A percentile compares a stretch with the other conserved stretches of the same genome.
Conservation (phyloP, 2,888 invertebrate species). For the Brachyptera risi region DNA sequence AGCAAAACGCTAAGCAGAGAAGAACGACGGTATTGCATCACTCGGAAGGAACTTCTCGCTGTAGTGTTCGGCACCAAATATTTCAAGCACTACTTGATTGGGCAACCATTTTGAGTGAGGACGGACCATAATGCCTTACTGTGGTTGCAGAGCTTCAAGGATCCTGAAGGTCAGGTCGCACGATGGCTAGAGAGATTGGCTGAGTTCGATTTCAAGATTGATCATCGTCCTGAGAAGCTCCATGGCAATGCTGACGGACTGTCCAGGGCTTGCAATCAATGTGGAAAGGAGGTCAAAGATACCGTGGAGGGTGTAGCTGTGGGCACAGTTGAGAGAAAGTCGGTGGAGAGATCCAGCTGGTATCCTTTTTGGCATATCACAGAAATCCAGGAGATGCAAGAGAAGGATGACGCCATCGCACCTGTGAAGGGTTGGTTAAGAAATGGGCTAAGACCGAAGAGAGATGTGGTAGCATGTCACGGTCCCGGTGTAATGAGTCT, state of each 20-base stretch:
- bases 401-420: neutral
- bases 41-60: conserved; percentile 27
- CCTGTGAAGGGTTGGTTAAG: too few species aligned
- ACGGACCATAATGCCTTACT: conserved; percentile 21
- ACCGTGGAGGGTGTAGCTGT: too few species aligned
- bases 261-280: neutral
- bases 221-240: neutral
- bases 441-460: too few species aligned
- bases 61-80: conserved; percentile 20
- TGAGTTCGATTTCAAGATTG: neutral
- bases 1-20: conserved; percentile 7
- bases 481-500: neutral
- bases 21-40: conserved; percentile 17
- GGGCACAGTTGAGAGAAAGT: too few species aligned
- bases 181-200: neutral
- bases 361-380: neutral
- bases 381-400: neutral
- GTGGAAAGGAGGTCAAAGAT: too few species aligned
- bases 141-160: conserved; percentile 18
- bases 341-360: neutral
- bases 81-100: conserved; percentile 28
- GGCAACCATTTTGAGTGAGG: conserved; percentile 25
- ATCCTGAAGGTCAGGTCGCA: neutral
- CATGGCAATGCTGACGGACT: neutral
- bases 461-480: too few species aligned